Conservation (phyloP, 1,140 invertebrate genomes). For the Caenorhabditis briggsae region DNA sequence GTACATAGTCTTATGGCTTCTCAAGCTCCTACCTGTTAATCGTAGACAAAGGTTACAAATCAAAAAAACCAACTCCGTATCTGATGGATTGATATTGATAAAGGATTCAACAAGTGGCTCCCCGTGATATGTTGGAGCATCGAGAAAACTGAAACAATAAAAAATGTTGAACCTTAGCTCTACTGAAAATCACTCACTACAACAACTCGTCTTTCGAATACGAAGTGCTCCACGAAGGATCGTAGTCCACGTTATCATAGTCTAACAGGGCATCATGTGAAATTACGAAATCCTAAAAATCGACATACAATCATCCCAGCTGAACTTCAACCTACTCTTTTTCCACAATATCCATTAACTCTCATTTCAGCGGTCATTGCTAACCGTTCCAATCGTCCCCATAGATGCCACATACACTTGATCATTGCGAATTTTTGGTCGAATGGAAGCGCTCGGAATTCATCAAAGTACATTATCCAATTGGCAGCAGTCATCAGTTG, state of each 20-base stretch:
- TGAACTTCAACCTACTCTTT: neutral
- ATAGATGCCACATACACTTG: slow-evolving; percentile 20
- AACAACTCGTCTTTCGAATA: neutral
- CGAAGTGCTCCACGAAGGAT: neutral
- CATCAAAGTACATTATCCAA: slow-evolving; percentile 12
- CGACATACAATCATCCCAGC: neutral
- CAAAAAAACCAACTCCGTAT: neutral
- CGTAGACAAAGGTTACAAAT: neutral
- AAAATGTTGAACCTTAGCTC: neutral
- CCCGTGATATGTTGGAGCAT: neutral
- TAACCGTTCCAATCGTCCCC: neutral
- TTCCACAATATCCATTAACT: slow-evolving; percentile 9
- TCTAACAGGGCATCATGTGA: neutral
- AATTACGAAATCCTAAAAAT: slow-evolving; percentile 26
- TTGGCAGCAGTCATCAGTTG: neutral
- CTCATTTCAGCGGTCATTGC: neutral
- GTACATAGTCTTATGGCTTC: neutral
- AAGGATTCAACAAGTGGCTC: neutral
- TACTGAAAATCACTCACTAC: neutral
- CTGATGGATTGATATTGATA: slow-evolving; percentile 6
- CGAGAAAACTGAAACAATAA: neutral
- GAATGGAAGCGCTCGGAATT: neutral
- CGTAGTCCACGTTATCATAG: neutral
- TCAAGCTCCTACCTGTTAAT: neutral
- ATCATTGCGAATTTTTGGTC: neutral